These are phyloP conservation scores for Ceratina australensis DNA, from an alignment of 1,140 invertebrate genomes.

Conservation along the genomic window DNA sequence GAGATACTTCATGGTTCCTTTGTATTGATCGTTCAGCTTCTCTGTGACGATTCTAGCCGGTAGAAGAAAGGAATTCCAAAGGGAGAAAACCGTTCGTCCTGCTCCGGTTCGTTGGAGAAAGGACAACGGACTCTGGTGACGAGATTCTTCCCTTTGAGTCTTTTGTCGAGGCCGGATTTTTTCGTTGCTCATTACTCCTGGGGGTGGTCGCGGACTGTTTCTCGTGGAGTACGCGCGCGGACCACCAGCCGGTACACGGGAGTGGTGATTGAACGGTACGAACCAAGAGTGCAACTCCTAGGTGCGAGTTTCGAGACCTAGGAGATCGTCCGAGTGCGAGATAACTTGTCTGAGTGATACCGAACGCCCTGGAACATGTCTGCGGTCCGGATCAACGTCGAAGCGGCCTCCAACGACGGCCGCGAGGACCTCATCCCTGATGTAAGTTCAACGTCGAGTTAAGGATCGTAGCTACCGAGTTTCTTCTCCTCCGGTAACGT, in stretches of 20 bases:
- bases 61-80: not conserved
- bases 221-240: slow-evolving; percentile 52
- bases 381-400: slow-evolving; percentile 67
- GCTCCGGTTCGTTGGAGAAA: slow-evolving; percentile 45
- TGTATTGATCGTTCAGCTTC: slow-evolving; percentile 20
- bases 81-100: slow-evolving; percentile 36
- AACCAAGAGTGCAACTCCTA: slow-evolving; percentile 23
- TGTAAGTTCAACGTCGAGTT: slow-evolving; percentile 61
- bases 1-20: slow-evolving; percentile 11
- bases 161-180: too few relatives aligned
- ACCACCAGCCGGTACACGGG: slow-evolving; percentile 35
- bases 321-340: not conserved
- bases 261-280: slow-evolving; percentile 43
- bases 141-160: slow-evolving; percentile 17
- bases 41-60: slow-evolving; percentile 71
- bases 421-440: slow-evolving; percentile 58
- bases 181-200: slow-evolving; percentile 3
- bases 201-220: slow-evolving; percentile 52
- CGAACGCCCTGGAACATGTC: slow-evolving; percentile 59
- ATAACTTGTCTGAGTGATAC: slow-evolving; percentile 24
- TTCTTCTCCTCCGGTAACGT: not conserved
- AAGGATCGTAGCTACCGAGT: slow-evolving; percentile 3
- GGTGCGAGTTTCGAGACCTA: slow-evolving; percentile 35
- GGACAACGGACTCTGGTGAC: slow-evolving; percentile 40
- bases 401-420: slow-evolving; percentile 59